Percentiles rank a stretch among this genome's conserved stretches.
Evolutionary conservation across 2,113 vertebrate species (phyloP).

Genomic region (Ochotona princeps): DNA sequence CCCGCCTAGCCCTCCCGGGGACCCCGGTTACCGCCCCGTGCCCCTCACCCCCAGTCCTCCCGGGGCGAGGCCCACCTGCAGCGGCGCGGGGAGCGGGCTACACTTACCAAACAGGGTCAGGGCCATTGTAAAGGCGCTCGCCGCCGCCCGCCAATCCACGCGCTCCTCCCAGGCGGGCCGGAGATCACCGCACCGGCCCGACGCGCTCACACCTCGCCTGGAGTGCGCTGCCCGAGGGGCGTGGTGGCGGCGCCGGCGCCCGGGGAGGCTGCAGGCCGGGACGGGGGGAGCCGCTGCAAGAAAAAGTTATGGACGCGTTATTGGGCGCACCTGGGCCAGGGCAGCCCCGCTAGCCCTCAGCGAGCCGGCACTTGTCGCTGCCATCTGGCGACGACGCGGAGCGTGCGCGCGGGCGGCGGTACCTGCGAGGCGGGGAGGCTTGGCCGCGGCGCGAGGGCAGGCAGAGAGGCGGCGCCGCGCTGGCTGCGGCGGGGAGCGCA

Average conservation of each 20-base stretch:
- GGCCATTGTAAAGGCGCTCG: slow-evolving; percentile 84
- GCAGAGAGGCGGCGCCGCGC: slow-evolving; percentile 59
- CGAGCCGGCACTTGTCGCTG: slow-evolving; percentile 73
- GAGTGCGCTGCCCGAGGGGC: slow-evolving; percentile 55
- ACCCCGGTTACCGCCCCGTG: background rate
- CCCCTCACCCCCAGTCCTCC: background rate
- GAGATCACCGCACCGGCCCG: slow-evolving; percentile 67
- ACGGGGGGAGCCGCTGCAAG: slow-evolving; percentile 66
- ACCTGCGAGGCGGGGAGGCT: slow-evolving; percentile 56
- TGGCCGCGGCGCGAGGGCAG: background rate
- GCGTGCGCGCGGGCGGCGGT: slow-evolving; percentile 37
- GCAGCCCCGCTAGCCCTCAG: slow-evolving; percentile 34
- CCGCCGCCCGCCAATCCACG: slow-evolving; percentile 14
- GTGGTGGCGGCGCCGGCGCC: slow-evolving; percentile 27
- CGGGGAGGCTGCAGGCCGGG: slow-evolving; percentile 10
- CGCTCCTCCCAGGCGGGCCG: slow-evolving; percentile 45
- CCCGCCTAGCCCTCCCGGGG: no score
- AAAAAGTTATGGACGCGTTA: slow-evolving; percentile 77
- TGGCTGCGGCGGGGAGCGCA: slow-evolving; percentile 44
- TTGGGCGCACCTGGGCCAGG: background rate
- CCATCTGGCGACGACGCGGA: background rate
- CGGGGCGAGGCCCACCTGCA: slow-evolving; percentile 69
- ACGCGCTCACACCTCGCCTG: slow-evolving; percentile 59
- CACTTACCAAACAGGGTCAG: slow-evolving; percentile 90
- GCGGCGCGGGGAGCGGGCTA: background rate